phyloP scores from a whole-genome alignment of 2,888 invertebrate genomes.

The Molorchus minor region DNA sequence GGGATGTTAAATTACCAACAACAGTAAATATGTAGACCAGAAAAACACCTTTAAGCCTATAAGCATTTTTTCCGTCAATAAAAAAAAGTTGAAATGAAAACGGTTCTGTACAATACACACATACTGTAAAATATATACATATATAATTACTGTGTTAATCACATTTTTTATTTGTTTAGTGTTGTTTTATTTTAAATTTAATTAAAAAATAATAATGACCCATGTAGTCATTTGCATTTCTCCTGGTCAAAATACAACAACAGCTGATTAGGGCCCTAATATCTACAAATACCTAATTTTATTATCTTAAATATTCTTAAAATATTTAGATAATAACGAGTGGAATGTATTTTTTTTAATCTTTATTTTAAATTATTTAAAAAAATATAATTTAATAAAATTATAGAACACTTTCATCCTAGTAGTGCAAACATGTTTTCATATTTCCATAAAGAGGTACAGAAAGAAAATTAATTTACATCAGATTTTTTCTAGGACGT shows the following conservation, averaged over 20 bases:
- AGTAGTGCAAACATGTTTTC: not conserved
- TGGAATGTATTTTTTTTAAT: constrained; percentile 17
- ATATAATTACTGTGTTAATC: constrained; percentile 22
- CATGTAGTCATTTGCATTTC: no score
- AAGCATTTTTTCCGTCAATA: no score
- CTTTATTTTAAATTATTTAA: constrained; percentile 1
- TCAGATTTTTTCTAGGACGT: constrained; percentile 8
- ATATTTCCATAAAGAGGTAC: not conserved
- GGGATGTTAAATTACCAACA: no score
- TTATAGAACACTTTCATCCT: not conserved
- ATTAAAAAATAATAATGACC: no score
- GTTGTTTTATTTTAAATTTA: constrained; percentile 21
- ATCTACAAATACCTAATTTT: constrained; percentile 3
- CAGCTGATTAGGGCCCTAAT: not conserved
- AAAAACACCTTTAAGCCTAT: no score
- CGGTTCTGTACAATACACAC: constrained; percentile 11
- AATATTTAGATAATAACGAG: constrained; percentile 29
- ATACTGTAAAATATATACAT: constrained; percentile 23
- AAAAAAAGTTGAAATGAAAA: no score
- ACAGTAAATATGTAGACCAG: no score
- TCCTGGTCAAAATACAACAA: no score
- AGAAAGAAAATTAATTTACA: not conserved
- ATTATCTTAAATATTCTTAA: constrained; percentile 30
- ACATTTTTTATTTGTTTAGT: constrained; percentile 5
- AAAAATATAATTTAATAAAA: constrained; percentile 18